phyloP scores from a whole-genome alignment of 2,113 vertebrate genomes.

The Oceanites oceanicus region DNA sequence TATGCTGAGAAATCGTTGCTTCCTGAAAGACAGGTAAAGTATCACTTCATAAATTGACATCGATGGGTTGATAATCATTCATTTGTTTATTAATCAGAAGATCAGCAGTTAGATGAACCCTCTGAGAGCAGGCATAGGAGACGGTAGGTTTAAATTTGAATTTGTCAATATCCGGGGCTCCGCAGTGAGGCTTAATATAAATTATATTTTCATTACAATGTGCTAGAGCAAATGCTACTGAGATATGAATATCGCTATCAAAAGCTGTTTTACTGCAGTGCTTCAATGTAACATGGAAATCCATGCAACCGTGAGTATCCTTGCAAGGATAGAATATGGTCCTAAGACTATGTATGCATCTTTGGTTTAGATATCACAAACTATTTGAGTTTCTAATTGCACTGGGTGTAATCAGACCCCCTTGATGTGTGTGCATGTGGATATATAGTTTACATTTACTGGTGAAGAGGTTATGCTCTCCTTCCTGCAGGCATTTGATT shows the following conservation, averaged over 20 bases:
- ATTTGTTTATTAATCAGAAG: neutral
- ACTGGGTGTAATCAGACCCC: neutral
- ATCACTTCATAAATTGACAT: neutral
- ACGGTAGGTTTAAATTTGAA: neutral
- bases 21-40: neutral
- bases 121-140: neutral
- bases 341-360: neutral
- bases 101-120: neutral
- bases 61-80: neutral
- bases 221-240: neutral
- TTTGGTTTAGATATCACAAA: neutral
- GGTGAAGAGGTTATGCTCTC: neutral
- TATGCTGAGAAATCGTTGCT: neutral
- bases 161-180: neutral
- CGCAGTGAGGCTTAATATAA: neutral
- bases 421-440: neutral
- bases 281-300: neutral
- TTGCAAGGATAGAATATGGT: neutral
- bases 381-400: slow-evolving; percentile 23
- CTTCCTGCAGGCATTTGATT: neutral
- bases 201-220: neutral
- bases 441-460: neutral
- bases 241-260: neutral
- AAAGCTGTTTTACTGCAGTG: neutral
- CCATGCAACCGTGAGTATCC: neutral